Base-by-base conservation (phyloP, 2,797 vertebrate species). In the Hydrophis major region DNA sequence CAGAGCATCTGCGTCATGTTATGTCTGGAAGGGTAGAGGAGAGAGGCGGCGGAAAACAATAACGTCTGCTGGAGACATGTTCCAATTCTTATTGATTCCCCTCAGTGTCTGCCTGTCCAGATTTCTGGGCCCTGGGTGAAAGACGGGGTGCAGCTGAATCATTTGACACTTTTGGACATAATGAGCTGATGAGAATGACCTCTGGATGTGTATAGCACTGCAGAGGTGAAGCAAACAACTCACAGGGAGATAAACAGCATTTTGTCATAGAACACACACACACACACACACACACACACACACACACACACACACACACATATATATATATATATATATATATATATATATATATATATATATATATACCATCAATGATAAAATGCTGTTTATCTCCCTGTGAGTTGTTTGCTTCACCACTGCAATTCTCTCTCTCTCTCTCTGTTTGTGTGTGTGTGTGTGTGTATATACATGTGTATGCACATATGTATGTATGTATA, bases 1-100 rank as follows among this genome's bases (percentile, higher is more conserved):
- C 97, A 97, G 97, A 97, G 95, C 13, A 13, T 61, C 42, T 86
- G 89, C 27, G 18, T 56, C 20, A 12, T 91, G 96, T 96, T 96
- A 93, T 86, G 91, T 95, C 20, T 7, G 95, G 95, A 93, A 91
- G 94, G 93, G 90, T 95, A 94, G 0, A 0, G 86, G 95, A 90
- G 94, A 92, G 94, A 93, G 95, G 86, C 87, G 2, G 3, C 66
- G 53, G 0, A 55, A 74, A 90, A 90, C 93, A 94, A 94, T 92
- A 42, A 86, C 2, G 93, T 88, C 93, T 89, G 89, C 86, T 27
- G 59, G 88, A 28, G 69, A 59, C 59, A 42, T 57, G 83, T 60
- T 88, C 59, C 25, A 2, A 60, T 57, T 61, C 66, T 50, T 88
- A 50, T 92, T 61, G 66, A 88, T 92, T 90, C 69, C 50, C 86